Base-by-base conservation (phyloP, 2,888 invertebrate species). In the Cryptocephalus moraei region DNA sequence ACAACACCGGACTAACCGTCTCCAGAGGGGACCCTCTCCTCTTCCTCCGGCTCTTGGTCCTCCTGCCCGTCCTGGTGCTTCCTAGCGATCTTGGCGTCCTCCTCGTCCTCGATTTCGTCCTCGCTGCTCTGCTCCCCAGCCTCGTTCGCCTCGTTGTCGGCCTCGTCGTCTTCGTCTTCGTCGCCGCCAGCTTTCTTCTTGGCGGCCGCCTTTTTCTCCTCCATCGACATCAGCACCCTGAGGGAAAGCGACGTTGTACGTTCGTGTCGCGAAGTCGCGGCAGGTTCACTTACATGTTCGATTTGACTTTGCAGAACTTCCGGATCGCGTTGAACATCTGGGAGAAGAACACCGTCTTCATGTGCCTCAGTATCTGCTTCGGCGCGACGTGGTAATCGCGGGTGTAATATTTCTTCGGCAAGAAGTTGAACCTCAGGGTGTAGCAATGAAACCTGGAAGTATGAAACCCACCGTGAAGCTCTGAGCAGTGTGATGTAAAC, bases 391-490 rank as follows among this genome's bases (percentile, higher is more conserved):
- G 73, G 57, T 83, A 88, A 44, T 85, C 79, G 2, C 79, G 75
- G 58, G 83, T 81, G 64, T 94, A 94, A 33, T 79, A 80, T 14
- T 79, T 73, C 39, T 81, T 72, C 0, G 89, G 86, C 45, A 94
- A 72, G 64, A 91, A 91, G 31, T 78, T 69, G 55, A 93, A 83
- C 8, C 73, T 76, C 55, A 94, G 66, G 0, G 75, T 78, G 54
- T 87, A 89, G 42, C 77, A 73, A 51, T 87, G 70, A 44, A 66
- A 65, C 51, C 76, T 69, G 38, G 55, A 62, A 65, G 44, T n/a
- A n/a, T n/a, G n/a, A n/a, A n/a, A n/a, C n/a, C n/a, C n/a, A n/a
- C n/a, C n/a, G n/a, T n/a, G n/a, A n/a, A n/a, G n/a, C n/a, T n/a
- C n/a, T n/a, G n/a, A n/a, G n/a, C n/a, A n/a, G n/a, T n/a, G n/a